Conservation (phyloP, 2,888 invertebrate species). For the Trachelus iudaicus region DNA sequence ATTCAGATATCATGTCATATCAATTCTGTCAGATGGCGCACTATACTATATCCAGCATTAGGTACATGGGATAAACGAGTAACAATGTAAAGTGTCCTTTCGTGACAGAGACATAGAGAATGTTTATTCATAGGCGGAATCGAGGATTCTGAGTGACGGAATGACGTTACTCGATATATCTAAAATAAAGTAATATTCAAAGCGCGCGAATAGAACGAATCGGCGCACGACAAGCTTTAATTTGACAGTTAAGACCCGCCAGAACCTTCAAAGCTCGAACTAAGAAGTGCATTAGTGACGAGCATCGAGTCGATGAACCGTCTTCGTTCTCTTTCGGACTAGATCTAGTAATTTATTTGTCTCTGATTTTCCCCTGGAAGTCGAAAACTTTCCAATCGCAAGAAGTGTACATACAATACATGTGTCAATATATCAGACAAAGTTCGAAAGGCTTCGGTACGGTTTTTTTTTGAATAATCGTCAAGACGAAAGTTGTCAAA, state of each 20-base stretch:
- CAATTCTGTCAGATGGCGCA: background rate
- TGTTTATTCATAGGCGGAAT: background rate
- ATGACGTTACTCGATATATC: constrained; percentile 1
- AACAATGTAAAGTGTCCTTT: background rate
- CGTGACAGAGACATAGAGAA: background rate
- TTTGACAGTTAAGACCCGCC: constrained; percentile 33
- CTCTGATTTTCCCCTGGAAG: background rate
- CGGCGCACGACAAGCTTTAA: constrained; percentile 17
- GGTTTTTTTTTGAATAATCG: background rate
- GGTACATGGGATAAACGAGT: background rate
- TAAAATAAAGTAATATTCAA: constrained; percentile 34
- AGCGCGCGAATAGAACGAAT: constrained; percentile 22
- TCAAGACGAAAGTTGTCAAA: background rate
- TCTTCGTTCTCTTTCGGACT: background rate
- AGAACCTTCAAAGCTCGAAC: constrained; percentile 3
- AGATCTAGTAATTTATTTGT: background rate
- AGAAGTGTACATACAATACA: no score
- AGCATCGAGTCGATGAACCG: constrained; percentile 21
- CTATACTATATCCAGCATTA: background rate
- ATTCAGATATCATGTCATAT: background rate
- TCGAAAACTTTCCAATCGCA: background rate
- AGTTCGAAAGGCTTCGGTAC: no score
- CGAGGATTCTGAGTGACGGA: background rate
- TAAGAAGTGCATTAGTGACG: constrained; percentile 10
- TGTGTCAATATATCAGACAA: no score